Percentiles rank a stretch among this genome's conserved stretches.
phyloP scores from a whole-genome alignment of 2,888 invertebrate genomes.

The Pristionchus maxplancki region DNA sequence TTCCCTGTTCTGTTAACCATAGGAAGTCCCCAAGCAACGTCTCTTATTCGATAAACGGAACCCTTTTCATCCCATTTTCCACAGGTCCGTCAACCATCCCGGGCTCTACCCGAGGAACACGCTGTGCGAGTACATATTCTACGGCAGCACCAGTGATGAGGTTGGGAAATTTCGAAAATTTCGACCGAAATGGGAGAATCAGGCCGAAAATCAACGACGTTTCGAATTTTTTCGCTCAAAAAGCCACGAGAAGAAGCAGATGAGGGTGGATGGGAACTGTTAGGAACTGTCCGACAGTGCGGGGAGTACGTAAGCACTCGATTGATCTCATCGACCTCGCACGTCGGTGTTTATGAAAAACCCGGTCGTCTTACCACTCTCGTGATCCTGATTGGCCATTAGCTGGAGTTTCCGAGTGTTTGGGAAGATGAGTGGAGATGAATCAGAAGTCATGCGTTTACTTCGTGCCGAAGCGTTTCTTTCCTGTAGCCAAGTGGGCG shows the following conservation, averaged over 20 bases:
- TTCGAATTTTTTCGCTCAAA: not conserved
- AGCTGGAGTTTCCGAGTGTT: not conserved
- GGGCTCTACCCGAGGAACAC: constrained; percentile 91
- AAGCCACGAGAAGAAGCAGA: too few relatives aligned
- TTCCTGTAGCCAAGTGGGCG: not conserved
- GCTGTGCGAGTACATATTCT: constrained; percentile 92
- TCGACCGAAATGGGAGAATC: not conserved
- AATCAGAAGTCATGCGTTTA: not conserved
- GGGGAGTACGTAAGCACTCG: not conserved
- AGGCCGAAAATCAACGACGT: too few relatives aligned
- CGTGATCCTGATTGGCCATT: not conserved
- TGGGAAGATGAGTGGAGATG: not conserved
- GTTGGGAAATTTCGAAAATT: not conserved
- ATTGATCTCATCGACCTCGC: not conserved
- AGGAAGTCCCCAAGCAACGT: too few relatives aligned
- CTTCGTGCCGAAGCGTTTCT: not conserved
- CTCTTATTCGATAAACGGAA: too few relatives aligned
- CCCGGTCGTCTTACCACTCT: not conserved
- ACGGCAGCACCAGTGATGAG: constrained; percentile 81
- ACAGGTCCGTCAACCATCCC: constrained; percentile 85
- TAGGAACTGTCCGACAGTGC: not conserved
- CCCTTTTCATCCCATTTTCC: too few relatives aligned
- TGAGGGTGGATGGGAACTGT: too few relatives aligned
- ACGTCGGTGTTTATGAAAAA: not conserved
- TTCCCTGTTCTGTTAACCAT: too few relatives aligned